Base-by-base conservation (phyloP, 92 coral and sea anemone species). In the Porites cylindrica region DNA sequence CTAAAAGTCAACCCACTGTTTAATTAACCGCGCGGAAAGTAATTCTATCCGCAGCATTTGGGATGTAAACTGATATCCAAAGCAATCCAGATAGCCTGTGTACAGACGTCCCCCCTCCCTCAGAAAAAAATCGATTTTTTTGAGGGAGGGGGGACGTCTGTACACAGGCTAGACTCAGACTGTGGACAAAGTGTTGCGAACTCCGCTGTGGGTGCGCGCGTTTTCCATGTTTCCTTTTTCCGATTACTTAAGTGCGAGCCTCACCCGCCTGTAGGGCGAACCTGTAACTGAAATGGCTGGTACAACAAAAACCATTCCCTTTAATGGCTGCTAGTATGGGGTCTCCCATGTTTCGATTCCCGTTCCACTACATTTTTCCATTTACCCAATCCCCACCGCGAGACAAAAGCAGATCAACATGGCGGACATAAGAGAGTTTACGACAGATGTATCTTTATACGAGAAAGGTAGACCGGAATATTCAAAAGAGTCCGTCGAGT, bases 391-490 rank as follows among this genome's bases (percentile, higher is more conserved):
- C 47, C 47, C 47, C 47, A 38, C 47, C 47, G 47, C 47, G 47
- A 38, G 47, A 38, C 47, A 38, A 38, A 38, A 38, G 47, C 6
- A 38, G 47, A 38, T 38, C 47, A 23, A 82, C 32, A 91, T 91
- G 94, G 91, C 89, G 91, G 91, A 77, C 61, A 70, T 82, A 70
- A 81, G 86, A 6, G 67, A 88, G 23, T 92, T 77, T 63, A 76
- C 78, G 69, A 85, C 90, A 1, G 95, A 92, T 78, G 12, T 92
- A 7, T 59, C 88, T 47, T 79, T 92, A 20, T 96, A 94, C 85
- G 99, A 96, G 10, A 86, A 88, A 68, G 97, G 90, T 38, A 86
- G 99, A 72, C 98, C 99, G 32, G 86, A 90, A 47, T 94, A 96
- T 90, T 79, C 93, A 54, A 53, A 47, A 51, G 96, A 91, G 67